Evolutionary conservation across 2,113 vertebrate species (phyloP), one percentile per base, ranked within the genome.

Genomic region (Pelvicachromis taeniatus): DNA sequence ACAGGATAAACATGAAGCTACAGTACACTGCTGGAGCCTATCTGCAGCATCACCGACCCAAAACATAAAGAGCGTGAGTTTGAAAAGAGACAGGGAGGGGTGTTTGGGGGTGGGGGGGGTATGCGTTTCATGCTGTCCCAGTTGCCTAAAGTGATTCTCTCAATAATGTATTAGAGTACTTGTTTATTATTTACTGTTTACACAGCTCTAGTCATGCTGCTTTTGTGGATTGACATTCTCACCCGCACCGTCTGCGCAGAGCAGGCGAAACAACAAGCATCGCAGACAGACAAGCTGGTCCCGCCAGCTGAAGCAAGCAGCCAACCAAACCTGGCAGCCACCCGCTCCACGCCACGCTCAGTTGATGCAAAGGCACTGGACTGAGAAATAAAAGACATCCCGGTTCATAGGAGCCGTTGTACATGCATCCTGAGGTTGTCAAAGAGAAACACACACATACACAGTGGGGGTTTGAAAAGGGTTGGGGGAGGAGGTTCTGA

Each of bases 151-250:
- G 92, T 95, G 94, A 93, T 96, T 95, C 95, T 91, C 91, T 96
- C 93, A 95, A 96, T 96, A 96, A 96, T 95, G 92, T 93, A 96
- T 96, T 91, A 94, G 91, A 95, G 92, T 84, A 80, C 94, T 95
- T 95, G 96, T 96, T 95, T 96, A 95, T 96, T 95, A 96, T 96
- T 95, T 96, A 95, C 95, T 95, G 95, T 96, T 96, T 96, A 96
- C 95, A 95, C 89, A 93, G 88, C 90, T 92, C 90, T 59, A 90
- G 89, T 92, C 92, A 82, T 93, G 92, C 92, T 92, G 93, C 92
- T 95, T 91, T 92, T 88, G 90, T 91, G 90, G 92, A 93, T 88
- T 91, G 93, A 95, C 94, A 95, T 77, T 86, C 91, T 92, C 87
- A 91, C 90, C 86, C 87, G 29, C 50, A 17, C 84, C 79, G 88